Base-by-base conservation (phyloP, 2,888 invertebrate species). In the Drosophila fulvimacula region DNA sequence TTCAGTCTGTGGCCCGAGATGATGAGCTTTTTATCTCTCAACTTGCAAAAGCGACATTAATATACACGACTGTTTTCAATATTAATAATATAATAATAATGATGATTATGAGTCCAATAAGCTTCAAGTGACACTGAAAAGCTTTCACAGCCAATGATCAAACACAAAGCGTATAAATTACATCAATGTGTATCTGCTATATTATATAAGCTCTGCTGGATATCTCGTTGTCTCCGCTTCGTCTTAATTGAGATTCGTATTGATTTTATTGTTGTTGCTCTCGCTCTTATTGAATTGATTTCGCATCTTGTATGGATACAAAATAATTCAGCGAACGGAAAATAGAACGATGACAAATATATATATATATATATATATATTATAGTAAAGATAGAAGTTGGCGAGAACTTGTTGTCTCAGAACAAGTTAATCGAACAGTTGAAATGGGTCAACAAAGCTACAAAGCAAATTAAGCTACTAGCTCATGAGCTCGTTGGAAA, bases 391-490 rank as follows among this genome's bases (percentile, higher is more conserved):
- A 15, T 21, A 48, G 21, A 61, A 58, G 57, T 39, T 62, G 41
- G n/a, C 13, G 34, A 38, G 10, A 51, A n/a, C 51, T 56, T 59
- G 57, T 62, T 64, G 69, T 36, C 51, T 61, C 32, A 57, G 64
- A 80, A 80, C 80, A 57, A 77, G 80, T 87, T 81, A 84, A 79
- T 71, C 63, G 68, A 69, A 70, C 76, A 63, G 55, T 69, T 82
- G 72, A 87, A 84, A 80, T 87, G 74, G 88, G 82, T 79, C 80
- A 84, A 72, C 65, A 60, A 34, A 56, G 39, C 56, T 19, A 34
- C 34, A 6, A 48, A 27, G 19, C 59, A 75, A 71, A 82, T 75
- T 62, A 51, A 65, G 64, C 62, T 62, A 60, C 56, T 34, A 59
- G 60, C 73, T 49, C 67, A 58, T 57, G 44, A 49, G 9, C 21